Evolutionary conservation across 2,113 vertebrate genomes (phyloP).

Genomic region (Tonatia bakeri): DNA sequence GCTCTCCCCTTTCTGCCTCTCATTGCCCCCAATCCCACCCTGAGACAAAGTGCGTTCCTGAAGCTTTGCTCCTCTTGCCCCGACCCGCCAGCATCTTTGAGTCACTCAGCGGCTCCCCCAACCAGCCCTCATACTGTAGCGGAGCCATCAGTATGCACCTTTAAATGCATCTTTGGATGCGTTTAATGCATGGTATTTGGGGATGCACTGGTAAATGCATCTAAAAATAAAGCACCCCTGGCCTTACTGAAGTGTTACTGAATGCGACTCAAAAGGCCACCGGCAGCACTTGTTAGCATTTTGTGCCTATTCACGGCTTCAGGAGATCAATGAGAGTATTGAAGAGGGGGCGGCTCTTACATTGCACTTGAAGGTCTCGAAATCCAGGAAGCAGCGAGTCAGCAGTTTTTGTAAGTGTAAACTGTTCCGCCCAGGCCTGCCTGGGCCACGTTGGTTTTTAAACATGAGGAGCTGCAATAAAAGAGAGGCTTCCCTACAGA

Average conservation of each 20-base stretch:
- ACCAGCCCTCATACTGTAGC: neutral
- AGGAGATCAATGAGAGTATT: neutral
- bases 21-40: rapidly evolving
- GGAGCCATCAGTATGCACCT: neutral
- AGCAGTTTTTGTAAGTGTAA: neutral
- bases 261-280: neutral
- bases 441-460: neutral
- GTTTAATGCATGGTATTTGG: no score
- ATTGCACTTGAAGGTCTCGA: neutral
- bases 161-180: no score
- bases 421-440: neutral
- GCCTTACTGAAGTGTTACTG: neutral
- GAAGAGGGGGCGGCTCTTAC: neutral
- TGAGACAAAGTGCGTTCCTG: neutral
- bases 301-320: neutral
- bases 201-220: neutral
- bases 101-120: neutral
- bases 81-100: neutral
- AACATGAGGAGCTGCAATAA: neutral
- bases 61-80: neutral
- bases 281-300: neutral
- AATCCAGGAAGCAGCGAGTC: neutral
- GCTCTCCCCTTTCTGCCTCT: neutral
- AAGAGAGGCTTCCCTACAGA: neutral
- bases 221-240: neutral